Evolutionary conservation across 2,888 invertebrate genomes (phyloP), one percentile per base, ranked within the genome.

Genomic region (Oxyscelio sp.): DNA sequence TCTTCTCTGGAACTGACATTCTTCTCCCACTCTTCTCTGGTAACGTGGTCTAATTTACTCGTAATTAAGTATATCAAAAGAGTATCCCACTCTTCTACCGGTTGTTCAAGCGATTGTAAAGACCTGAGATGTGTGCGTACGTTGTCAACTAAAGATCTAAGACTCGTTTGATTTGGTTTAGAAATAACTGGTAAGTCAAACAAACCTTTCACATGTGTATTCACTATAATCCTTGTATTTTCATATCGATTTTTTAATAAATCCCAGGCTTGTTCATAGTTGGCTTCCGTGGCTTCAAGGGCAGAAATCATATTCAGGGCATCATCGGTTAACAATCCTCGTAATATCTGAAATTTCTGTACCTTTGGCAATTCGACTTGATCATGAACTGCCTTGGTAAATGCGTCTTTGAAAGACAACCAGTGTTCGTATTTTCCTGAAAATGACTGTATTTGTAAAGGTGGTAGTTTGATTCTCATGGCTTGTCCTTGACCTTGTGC

Each of bases 1-100:
- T 34, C 34, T 8, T 34, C 11, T 11, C 4, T 4, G 2, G 34
- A 34, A 34, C 34, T 34, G 4, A 66, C 65, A 13, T 48, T 21
- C 17, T 63, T 63, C 11, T 77, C 77, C 66, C 77, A 77, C 8
- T 66, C 58, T 52, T 56, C 45, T 5, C 59, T 31, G 22, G 77
- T 59, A 1, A 4, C 19, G 1, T n/a, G 11, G 59, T 77, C 66
- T 48, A 77, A 59, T 58, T 66, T 68, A 11, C 43, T 43, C 1
- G 77, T n/a, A 9, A 77, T 38, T 1, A 66, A 19, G 43, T 65
- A 54, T n/a, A 75, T 56, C 9, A 75, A n/a, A 4, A 75, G 56
- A 1, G 45, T 27, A 21, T 38, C 40, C 66, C 61, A 68, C 17
- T 68, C 48, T 4, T 61, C 15, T 15, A 40, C 40, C 8, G 68